These are phyloP conservation scores for Dascyllus trimaculatus DNA, from an alignment of 2,113 vertebrate species.

Conservation along the genomic window DNA sequence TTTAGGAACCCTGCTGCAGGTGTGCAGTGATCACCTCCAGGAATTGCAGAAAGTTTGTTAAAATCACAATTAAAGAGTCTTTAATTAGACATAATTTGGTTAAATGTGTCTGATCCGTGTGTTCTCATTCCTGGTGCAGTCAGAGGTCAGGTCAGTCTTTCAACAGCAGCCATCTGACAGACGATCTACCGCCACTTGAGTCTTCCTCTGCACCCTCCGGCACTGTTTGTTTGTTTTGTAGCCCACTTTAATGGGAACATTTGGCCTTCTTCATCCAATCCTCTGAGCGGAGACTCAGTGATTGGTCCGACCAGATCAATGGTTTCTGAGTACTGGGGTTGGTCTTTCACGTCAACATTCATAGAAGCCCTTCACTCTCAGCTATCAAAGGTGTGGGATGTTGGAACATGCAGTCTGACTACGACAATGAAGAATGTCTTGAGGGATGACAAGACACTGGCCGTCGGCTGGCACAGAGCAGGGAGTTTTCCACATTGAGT, in stretches of 20 bases:
- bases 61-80: background rate
- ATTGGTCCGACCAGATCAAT: background rate
- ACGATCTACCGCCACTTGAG: background rate
- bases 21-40: background rate
- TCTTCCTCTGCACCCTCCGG: background rate
- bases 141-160: slow-evolving; percentile 28
- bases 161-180: slow-evolving; percentile 17
- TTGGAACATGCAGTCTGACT: slow-evolving; percentile 42
- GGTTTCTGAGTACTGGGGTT: slow-evolving; percentile 14
- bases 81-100: slow-evolving; percentile 4
- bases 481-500: slow-evolving; percentile 58
- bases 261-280: background rate
- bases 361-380: slow-evolving; percentile 18
- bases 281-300: background rate
- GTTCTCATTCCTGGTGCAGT: slow-evolving; percentile 15
- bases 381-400: slow-evolving; percentile 26
- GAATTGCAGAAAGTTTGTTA: too few species aligned
- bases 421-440: slow-evolving; percentile 31
- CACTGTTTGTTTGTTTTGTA: slow-evolving; percentile 22
- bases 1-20: background rate
- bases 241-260: slow-evolving; percentile 2
- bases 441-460: slow-evolving; percentile 15
- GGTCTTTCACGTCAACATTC: background rate
- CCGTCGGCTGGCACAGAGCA: slow-evolving; percentile 35
- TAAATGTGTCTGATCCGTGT: background rate